Base-by-base conservation (phyloP, 2,888 invertebrate species). In the Drosophila fungiperda region DNA sequence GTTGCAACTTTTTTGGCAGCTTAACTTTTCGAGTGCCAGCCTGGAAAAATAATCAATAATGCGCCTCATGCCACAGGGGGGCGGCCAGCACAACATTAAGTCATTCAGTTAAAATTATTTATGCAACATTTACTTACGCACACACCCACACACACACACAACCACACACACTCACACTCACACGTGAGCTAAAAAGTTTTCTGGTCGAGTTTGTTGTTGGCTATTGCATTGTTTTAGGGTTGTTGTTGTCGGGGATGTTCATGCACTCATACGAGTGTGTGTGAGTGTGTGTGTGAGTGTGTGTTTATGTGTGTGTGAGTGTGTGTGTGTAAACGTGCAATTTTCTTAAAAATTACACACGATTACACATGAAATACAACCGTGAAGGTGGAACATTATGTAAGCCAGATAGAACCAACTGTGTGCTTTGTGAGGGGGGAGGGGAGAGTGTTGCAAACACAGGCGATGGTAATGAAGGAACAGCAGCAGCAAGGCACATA, bases 301-400 rank as follows among this genome's bases (percentile, higher is more conserved):
- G 63, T 67, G 17, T 50, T n/a, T n/a, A n/a, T n/a, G n/a, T 64
- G 60, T 54, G 5, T 3, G 17, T 38, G 3, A 7, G 50, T 68
- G 63, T 65, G 63, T 67, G 17, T 50, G 73, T 59, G 74, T 72
- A 78, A 82, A 79, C 82, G 90, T 89, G 91, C 88, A 91, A 89
- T 91, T 92, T 90, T 90, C 89, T 87, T 84, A 82, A 86, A 90
- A 91, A 90, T 91, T 87, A 91, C 87, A 91, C 87, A 90, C 91
- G 91, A 91, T 91, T 91, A 90, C 89, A 90, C 91, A 91, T 77
- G 80, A 80, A 85, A 85, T 76, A 78, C 77, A 78, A 73, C 65
- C 78, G 76, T 73, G 73, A 77, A 73, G 74, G 68, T 68, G 50
- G 64, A 62, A 54, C 68, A 66, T 78, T 80, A 76, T 78, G 68